Evolutionary conservation across 2,797 vertebrate genomes (phyloP).

Genomic region (Cyprinella venusta): DNA sequence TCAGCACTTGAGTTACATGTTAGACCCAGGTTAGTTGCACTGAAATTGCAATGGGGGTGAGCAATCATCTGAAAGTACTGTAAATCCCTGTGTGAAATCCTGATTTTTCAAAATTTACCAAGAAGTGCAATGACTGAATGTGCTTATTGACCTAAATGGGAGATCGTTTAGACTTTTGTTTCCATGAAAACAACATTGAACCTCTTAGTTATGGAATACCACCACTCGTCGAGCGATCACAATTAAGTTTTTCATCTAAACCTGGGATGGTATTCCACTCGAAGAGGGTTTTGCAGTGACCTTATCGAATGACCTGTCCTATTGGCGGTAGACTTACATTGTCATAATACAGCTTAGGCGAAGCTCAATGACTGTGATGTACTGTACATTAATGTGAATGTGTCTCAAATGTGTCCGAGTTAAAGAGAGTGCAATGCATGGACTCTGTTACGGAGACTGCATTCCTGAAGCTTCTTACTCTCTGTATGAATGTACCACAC

Average conservation of each 20-base stretch:
- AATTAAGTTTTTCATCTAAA: slow-evolving; percentile 47
- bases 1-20: slow-evolving; percentile 53
- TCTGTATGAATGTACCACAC: slow-evolving; percentile 66
- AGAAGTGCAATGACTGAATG: slow-evolving; percentile 40
- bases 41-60: slow-evolving; percentile 53
- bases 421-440: slow-evolving; percentile 51
- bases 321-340: slow-evolving; percentile 52
- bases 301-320: slow-evolving; percentile 50
- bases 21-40: slow-evolving; percentile 58
- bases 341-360: slow-evolving; percentile 65
- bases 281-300: slow-evolving; percentile 52
- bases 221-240: slow-evolving; percentile 20
- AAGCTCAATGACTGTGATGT: slow-evolving; percentile 74
- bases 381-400: slow-evolving; percentile 71
- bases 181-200: slow-evolving; percentile 55
- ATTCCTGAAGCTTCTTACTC: slow-evolving; percentile 63
- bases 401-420: slow-evolving; percentile 76
- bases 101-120: slow-evolving; percentile 37
- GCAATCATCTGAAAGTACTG: slow-evolving; percentile 50
- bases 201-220: slow-evolving; percentile 48
- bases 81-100: slow-evolving; percentile 54
- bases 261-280: slow-evolving; percentile 48
- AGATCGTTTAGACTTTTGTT: slow-evolving; percentile 45
- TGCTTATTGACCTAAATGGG: slow-evolving; percentile 40
- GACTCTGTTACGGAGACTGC: slow-evolving; percentile 62